Conservation (phyloP, 2,113 vertebrate genomes). For the Herpailurus yagouaroundi region DNA sequence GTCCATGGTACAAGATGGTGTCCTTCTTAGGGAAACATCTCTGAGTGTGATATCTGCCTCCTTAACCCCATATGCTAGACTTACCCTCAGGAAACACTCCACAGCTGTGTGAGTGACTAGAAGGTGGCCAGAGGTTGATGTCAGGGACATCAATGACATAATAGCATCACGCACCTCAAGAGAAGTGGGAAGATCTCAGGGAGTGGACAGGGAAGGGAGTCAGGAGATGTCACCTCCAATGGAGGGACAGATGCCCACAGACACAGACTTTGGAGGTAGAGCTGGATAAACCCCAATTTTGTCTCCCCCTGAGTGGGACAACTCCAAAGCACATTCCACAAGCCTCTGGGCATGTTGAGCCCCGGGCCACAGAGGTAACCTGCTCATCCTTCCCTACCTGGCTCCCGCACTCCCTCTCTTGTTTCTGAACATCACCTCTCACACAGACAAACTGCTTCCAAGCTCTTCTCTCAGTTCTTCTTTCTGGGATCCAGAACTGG, state of each 20-base stretch:
- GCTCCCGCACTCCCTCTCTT: neutral
- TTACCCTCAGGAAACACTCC: neutral
- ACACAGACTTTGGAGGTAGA: neutral
- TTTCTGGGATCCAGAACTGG: neutral
- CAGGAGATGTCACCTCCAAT: no score
- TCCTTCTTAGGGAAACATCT: neutral
- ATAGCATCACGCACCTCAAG: neutral
- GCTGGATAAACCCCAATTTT: neutral
- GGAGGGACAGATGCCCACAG: neutral
- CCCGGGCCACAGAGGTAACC: rapidly evolving
- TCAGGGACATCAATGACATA: neutral
- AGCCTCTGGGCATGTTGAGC: neutral
- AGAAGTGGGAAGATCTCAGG: neutral
- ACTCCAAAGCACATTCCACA: rapidly evolving
- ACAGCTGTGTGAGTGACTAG: neutral
- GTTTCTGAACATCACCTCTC: no score
- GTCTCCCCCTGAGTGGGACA: neutral
- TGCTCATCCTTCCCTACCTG: neutral
- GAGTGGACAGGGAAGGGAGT: neutral
- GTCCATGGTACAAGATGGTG: no score
- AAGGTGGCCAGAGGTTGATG: neutral
- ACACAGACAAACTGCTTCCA: neutral
- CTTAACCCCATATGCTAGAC: neutral
- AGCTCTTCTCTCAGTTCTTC: neutral
- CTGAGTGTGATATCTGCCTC: neutral